Percentiles rank a stretch among this genome's conserved stretches.
Evolutionary conservation across 2,113 vertebrate genomes (phyloP).

Genomic region (Lepidiolamprologus cunningtoni): DNA sequence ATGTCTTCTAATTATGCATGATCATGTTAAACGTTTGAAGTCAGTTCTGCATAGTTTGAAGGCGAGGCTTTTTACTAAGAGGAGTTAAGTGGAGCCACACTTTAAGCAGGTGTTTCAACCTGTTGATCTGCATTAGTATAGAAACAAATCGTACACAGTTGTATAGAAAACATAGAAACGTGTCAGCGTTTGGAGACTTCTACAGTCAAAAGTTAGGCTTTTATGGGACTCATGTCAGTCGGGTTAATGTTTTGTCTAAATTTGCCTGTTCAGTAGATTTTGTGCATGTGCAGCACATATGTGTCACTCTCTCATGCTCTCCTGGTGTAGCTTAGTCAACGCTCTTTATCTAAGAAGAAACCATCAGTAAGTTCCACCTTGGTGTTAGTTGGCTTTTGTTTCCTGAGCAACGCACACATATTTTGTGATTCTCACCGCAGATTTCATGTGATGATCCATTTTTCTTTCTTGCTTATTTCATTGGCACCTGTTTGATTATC

Average conservation of each 20-base stretch:
- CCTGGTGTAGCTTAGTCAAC: constrained; percentile 14
- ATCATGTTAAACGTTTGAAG: background rate
- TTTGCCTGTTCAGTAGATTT: background rate
- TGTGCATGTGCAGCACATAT: background rate
- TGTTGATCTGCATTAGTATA: background rate
- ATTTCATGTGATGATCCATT: background rate
- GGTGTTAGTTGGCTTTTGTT: background rate
- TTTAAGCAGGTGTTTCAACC: background rate
- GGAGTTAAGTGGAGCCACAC: background rate
- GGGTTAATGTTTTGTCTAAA: background rate
- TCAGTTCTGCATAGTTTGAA: background rate
- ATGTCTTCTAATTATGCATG: background rate
- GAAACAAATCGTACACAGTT: background rate
- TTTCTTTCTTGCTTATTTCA: background rate
- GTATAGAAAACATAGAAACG: background rate
- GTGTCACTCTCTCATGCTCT: background rate
- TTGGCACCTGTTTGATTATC: background rate
- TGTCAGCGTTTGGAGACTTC: background rate
- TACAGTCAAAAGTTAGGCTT: background rate
- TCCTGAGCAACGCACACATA: background rate
- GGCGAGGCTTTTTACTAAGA: background rate
- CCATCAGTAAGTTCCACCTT: background rate
- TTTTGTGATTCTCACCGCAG: background rate
- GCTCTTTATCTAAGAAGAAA: constrained; percentile 5
- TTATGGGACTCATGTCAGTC: background rate